phyloP scores from a whole-genome alignment of 1,140 invertebrate species.

The Trichoplusia ni region DNA sequence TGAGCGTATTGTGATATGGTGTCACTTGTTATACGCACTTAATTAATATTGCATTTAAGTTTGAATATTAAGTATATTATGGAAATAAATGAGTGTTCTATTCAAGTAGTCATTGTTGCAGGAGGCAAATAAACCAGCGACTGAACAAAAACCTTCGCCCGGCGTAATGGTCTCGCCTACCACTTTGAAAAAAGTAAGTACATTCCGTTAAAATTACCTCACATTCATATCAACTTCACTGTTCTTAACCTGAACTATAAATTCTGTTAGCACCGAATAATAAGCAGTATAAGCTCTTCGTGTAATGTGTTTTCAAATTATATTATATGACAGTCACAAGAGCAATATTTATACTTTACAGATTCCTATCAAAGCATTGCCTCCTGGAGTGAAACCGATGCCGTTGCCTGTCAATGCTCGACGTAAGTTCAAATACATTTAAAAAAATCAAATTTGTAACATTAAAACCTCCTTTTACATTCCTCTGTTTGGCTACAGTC shows the following conservation, averaged over 20 bases:
- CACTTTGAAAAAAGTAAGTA: constrained; percentile 71
- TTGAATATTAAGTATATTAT: too few relatives aligned
- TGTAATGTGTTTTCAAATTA: too few relatives aligned
- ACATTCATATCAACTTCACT: not conserved
- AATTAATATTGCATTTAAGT: too few relatives aligned
- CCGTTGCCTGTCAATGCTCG: constrained; percentile 61
- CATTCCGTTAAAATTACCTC: not conserved
- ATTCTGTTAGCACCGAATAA: too few relatives aligned
- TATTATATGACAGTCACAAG: not conserved
- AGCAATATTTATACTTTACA: constrained; percentile 35
- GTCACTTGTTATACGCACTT: too few relatives aligned
- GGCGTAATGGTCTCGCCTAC: constrained; percentile 61
- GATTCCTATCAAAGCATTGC: constrained; percentile 66
- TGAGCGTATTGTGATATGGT: too few relatives aligned
- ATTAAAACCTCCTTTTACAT: too few relatives aligned
- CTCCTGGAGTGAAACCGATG: constrained; percentile 71
- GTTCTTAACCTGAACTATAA: too few relatives aligned
- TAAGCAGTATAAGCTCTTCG: too few relatives aligned
- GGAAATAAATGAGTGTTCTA: not conserved
- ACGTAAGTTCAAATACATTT: constrained; percentile 57
- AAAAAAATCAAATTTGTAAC: too few relatives aligned
- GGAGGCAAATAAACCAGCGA: constrained; percentile 25
- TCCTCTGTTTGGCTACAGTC: constrained; percentile 37
- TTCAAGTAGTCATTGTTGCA: constrained; percentile 1
- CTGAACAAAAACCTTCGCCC: constrained; percentile 27